Base-by-base conservation (phyloP, 2,888 invertebrate genomes). In the Copidosoma aretas region DNA sequence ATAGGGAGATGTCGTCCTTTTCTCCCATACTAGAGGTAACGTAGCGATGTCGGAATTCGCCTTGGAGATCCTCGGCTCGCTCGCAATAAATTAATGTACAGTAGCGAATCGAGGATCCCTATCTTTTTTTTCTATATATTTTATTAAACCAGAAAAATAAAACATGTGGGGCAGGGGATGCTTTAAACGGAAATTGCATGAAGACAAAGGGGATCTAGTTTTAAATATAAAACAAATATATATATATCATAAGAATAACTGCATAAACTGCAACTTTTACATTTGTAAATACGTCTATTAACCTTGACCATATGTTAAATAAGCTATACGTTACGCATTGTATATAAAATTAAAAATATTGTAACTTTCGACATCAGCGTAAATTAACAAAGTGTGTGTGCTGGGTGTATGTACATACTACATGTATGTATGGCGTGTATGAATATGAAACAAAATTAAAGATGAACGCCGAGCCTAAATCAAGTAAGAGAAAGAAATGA, bases 221-320 rank as follows among this genome's bases (percentile, higher is more conserved):
- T 65, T 60, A 53, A 64, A 68, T 39, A 54, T 57, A 60, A 59
- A 56, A n/a, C n/a, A n/a, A n/a, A n/a, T n/a, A 32, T 8, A 32
- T 5, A 32, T 32, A 8, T 32, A 32, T 32, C 32, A 8, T 32
- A 32, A 32, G 32, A 32, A 32, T 32, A 32, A 32, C 32, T 32
- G 32, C 32, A 32, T 3, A 32, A 32, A 5, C 32, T 32, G 32
- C 32, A 32, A 32, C 32, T 32, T 73, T 77, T 64, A 69, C 53
- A 73, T 77, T 74, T 82, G 82, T 82, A 83, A 73, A 83, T 82
- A 82, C 74, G 78, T 76, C 79, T 77, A 71, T 67, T 73, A 71
- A 75, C 71, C 70, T 62, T 65, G 62, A 73, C 57, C 64, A 43
- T 73, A 73, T 70, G 64, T 65, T 71, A 64, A 57, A 66, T 64